phyloP scores from a whole-genome alignment of 2,113 vertebrate genomes.

The Bungarus multicinctus region DNA sequence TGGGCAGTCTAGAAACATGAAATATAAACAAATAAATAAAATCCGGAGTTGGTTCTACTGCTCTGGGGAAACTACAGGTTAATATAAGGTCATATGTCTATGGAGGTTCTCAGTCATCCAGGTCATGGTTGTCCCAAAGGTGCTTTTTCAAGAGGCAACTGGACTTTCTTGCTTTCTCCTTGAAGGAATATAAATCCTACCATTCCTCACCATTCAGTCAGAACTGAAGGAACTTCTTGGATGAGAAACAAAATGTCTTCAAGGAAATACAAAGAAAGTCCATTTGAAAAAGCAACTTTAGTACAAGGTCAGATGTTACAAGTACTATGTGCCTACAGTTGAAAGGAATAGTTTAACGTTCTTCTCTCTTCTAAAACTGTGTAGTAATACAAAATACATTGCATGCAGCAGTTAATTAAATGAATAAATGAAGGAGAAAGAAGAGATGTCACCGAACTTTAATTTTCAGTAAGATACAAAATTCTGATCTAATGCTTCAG shows the following conservation, averaged over 20 bases:
- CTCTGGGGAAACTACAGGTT: neutral
- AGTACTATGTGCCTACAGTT: neutral
- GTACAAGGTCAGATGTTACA: neutral
- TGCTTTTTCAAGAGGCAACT: neutral
- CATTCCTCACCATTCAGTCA: neutral
- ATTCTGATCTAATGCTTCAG: neutral
- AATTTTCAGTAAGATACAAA: neutral
- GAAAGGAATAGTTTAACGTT: neutral
- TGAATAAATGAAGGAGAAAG: neutral
- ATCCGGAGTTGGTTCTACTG: neutral
- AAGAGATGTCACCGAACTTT: neutral
- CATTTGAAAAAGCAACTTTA: neutral
- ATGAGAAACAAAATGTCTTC: neutral
- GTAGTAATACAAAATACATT: neutral
- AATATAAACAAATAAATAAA: neutral
- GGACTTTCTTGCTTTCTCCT: neutral
- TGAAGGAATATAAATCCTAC: neutral
- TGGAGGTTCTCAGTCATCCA: neutral
- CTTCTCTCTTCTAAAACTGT: neutral
- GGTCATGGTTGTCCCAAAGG: neutral
- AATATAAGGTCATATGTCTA: neutral
- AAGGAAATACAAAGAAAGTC: neutral
- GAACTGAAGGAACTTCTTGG: neutral
- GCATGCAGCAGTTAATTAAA: neutral
- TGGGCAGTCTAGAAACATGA: neutral